These are phyloP conservation scores for Norana najaformis DNA, from an alignment of 2,888 invertebrate species.

Conservation along the genomic window DNA sequence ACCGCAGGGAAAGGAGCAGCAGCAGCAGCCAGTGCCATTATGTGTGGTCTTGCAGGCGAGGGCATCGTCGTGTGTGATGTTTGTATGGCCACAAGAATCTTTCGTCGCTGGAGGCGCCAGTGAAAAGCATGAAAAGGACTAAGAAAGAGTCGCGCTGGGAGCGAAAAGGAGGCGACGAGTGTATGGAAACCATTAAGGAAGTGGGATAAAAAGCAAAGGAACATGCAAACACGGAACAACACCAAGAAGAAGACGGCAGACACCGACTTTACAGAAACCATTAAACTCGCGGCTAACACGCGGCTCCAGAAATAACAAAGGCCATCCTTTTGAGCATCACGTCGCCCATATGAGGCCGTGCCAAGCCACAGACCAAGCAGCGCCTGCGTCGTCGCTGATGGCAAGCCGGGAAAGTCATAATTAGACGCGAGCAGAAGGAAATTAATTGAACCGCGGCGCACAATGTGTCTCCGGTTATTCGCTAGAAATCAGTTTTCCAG, in stretches of 20 bases:
- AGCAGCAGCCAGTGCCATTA: not conserved
- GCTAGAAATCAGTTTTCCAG: not conserved
- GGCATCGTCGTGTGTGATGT: not conserved
- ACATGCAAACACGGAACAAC: not conserved
- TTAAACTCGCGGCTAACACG: not conserved
- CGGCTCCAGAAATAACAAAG: not conserved
- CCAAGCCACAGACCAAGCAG: not conserved
- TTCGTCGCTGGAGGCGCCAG: not conserved
- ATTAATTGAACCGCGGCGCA: not conserved
- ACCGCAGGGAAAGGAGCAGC: not conserved
- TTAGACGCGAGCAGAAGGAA: constrained; percentile 13
- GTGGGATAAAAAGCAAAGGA: constrained; percentile 7
- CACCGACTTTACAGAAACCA: not conserved
- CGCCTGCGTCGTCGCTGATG: not conserved
- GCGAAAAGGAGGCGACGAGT: not conserved
- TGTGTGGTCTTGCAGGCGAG: not conserved
- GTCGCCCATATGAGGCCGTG: not conserved
- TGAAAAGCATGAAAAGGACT: not conserved
- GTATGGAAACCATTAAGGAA: not conserved
- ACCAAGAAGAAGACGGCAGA: not conserved
- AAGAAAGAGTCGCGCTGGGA: not conserved
- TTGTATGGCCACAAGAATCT: not conserved
- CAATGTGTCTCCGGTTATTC: not conserved
- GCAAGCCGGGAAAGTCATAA: not conserved
- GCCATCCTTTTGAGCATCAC: not conserved